These are phyloP conservation scores for Morone chrysops DNA, from an alignment of 2,113 vertebrate species.

Conservation along the genomic window DNA sequence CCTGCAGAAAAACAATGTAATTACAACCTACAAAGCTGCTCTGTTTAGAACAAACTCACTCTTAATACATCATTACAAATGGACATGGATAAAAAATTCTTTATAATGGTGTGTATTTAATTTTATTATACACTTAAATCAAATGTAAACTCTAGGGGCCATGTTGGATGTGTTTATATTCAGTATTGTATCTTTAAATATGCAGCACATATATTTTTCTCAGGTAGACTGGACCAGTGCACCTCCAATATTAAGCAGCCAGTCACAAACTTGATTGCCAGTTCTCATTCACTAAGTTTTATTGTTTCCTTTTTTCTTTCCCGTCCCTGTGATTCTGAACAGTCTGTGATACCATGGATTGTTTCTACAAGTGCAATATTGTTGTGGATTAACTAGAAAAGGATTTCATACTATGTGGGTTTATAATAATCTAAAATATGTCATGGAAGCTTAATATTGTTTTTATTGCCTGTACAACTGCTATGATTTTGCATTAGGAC, in stretches of 20 bases:
- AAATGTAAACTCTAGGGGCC: background rate
- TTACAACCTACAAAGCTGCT: constrained; percentile 66
- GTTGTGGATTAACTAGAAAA: constrained; percentile 61
- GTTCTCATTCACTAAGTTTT: constrained; percentile 22
- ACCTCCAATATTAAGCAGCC: constrained; percentile 14
- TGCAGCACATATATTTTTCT: background rate
- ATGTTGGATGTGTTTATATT: constrained; percentile 1
- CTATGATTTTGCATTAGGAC: constrained; percentile 23
- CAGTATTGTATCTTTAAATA: background rate
- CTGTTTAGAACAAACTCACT: constrained; percentile 44
- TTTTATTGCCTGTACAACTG: constrained; percentile 48
- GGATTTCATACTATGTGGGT: constrained; percentile 46
- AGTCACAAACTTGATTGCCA: background rate
- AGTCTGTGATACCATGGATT: constrained; percentile 30
- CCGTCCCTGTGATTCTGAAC: constrained; percentile 26
- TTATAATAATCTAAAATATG: constrained; percentile 65
- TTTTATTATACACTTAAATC: background rate
- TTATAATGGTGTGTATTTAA: background rate
- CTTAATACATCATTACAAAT: constrained; percentile 29
- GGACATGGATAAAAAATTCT: constrained; percentile 8
- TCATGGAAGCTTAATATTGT: constrained; percentile 46
- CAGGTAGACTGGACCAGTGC: background rate
- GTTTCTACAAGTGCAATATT: constrained; percentile 58
- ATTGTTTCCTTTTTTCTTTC: background rate
- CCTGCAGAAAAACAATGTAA: constrained; percentile 73